Base-by-base conservation (phyloP, 2,888 invertebrate genomes). In the Tholera decimalis region DNA sequence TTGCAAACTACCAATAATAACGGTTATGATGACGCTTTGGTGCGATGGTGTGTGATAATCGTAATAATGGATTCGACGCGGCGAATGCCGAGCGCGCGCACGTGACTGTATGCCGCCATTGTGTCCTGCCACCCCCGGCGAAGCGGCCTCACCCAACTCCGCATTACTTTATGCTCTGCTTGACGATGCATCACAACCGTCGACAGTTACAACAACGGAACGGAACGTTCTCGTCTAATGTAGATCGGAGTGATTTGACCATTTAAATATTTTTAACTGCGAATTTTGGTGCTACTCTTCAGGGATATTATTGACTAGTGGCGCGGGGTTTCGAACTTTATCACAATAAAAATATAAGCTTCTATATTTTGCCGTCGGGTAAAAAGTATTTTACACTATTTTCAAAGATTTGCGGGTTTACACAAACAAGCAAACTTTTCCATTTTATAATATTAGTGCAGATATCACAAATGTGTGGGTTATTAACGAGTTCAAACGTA, bases 51-150 rank as follows among this genome's bases (percentile, higher is more conserved):
- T 59, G 46, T 69, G 58, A 63, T 79, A 61, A 56, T 75, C 54
- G 54, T 72, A 55, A 57, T 70, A 68, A 58, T 59, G 56, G 57
- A 61, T 64, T 53, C 61, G 49, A 56, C 33, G 69, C 64, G 68
- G 41, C n/a, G 80, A 86, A 87, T 88, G 88, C 62, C 33, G 59
- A 56, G 85, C 83, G 83, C 83, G 68, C 66, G 82, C 83, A 83
- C 88, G 88, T 87, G 85, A 84, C 64, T 84, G 83, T 85, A 89
- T 88, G 89, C 80, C 69, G 59, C 83, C 75, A 83, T 83, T 83
- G 83, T 77, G n/a, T 71, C 76, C 71, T 66, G 56, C 43, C 43
- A 33, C 50, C 67, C 54, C 64, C 65, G 15, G 26, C 44, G 8
- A 15, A 22, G n/a, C 44, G 46, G 43, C 51, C 73, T 73, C 72